A percentile compares a stretch with the other conserved stretches of the same genome.
Evolutionary conservation across 2,113 vertebrate species (phyloP).

Genomic region (Myotis davidii): DNA sequence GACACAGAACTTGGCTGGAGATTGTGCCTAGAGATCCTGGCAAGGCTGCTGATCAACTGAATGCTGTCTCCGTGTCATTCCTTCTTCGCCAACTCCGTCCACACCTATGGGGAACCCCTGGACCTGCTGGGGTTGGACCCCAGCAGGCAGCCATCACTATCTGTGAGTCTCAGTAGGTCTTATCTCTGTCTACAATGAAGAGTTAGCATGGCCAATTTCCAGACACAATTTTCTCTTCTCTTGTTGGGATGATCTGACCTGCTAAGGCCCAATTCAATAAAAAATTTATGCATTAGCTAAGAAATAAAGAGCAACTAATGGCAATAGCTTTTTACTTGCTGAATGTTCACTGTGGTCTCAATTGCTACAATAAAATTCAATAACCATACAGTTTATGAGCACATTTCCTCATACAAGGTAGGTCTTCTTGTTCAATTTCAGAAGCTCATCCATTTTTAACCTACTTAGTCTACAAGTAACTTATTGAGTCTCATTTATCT

Average conservation of each 20-base stretch:
- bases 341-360: background rate
- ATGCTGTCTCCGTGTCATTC: too few relatives aligned
- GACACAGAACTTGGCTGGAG: too few relatives aligned
- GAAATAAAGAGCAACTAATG: slow-evolving; percentile 18
- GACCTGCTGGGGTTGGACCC: too few relatives aligned
- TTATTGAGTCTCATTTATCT: background rate
- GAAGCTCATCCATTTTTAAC: slow-evolving; percentile 12
- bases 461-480: background rate
- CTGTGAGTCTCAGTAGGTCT: background rate
- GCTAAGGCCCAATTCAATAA: background rate
- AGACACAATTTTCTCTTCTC: slow-evolving; percentile 43
- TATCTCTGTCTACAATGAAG: background rate
- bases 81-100: too few relatives aligned
- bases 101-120: too few relatives aligned
- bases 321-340: background rate
- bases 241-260: background rate
- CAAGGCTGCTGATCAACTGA: too few relatives aligned
- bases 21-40: too few relatives aligned
- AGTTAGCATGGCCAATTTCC: background rate
- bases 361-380: background rate
- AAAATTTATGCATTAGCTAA: slow-evolving; percentile 26
- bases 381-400: background rate
- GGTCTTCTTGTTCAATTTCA: slow-evolving; percentile 33
- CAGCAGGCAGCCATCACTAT: background rate
- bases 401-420: slow-evolving; percentile 28